Conservation (phyloP, 2,797 vertebrate genomes). For the Rhyacichthys aspro region DNA sequence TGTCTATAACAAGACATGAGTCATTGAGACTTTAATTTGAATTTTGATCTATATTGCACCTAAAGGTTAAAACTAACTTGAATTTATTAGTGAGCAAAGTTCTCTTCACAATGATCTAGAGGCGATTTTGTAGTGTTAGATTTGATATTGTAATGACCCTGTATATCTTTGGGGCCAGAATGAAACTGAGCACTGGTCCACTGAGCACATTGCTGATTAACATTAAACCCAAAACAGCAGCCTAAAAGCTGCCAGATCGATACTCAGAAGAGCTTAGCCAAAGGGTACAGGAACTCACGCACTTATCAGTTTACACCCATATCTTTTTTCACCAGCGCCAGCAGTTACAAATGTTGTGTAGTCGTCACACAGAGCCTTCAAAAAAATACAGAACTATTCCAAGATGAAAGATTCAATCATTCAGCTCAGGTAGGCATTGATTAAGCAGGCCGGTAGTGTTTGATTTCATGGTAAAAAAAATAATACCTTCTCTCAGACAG, state of each 20-base stretch:
- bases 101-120: background rate
- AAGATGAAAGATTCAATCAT: conserved; percentile 27
- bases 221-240: conserved; percentile 31
- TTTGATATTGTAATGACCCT: background rate
- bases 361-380: background rate
- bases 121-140: background rate
- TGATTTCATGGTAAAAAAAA: conserved; percentile 4
- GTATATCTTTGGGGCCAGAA: conserved; percentile 3
- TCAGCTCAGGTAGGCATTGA: conserved; percentile 21
- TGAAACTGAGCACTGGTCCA: conserved; percentile 1
- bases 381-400: conserved; percentile 12
- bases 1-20: conserved; percentile 14
- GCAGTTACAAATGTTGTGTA: conserved; percentile 17
- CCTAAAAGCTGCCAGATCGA: conserved; percentile 18
- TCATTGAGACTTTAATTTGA: conserved; percentile 17
- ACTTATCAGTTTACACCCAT: conserved; percentile 21
- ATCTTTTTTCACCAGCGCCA: conserved; percentile 20
- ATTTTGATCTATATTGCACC: conserved; percentile 12
- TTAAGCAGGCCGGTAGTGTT: conserved; percentile 12
- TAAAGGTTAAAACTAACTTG: conserved; percentile 11
- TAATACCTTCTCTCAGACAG: conserved; percentile 10
- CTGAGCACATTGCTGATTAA: conserved; percentile 17
- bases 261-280: conserved; percentile 28
- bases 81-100: conserved; percentile 6
- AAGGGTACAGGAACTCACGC: conserved; percentile 10